phyloP scores from a whole-genome alignment of 2,888 invertebrate genomes.

The Quadriops clusia region DNA sequence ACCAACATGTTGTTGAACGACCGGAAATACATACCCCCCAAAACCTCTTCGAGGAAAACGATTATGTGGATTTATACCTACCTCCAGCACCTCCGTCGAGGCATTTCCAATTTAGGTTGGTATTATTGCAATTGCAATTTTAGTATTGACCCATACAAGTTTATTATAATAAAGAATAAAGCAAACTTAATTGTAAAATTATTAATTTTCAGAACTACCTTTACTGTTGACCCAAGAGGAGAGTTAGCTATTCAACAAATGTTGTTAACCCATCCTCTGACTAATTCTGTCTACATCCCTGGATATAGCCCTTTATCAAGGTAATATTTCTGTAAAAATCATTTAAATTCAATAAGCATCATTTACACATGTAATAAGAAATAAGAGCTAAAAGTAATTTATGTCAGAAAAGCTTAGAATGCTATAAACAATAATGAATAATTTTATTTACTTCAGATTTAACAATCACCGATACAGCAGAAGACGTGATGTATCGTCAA shows the following conservation, averaged over 20 bases:
- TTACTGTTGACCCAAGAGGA: conserved; percentile 50
- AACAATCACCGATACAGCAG: too few relatives aligned
- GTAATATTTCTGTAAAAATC: too few relatives aligned
- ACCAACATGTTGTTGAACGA: conserved; percentile 54
- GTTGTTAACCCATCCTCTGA: conserved; percentile 37
- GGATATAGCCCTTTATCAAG: conserved; percentile 14
- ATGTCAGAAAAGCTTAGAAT: too few relatives aligned
- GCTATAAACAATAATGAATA: background rate
- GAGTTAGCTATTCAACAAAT: conserved; percentile 49
- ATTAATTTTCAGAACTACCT: conserved; percentile 48
- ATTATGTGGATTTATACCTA: conserved; percentile 25
- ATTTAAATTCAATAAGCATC: background rate
- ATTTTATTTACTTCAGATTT: background rate
- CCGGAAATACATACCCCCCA: conserved; percentile 23
- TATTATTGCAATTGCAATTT: background rate
- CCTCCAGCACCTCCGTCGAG: conserved; percentile 21
- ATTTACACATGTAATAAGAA: background rate
- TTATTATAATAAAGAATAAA: background rate
- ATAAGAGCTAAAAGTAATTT: too few relatives aligned
- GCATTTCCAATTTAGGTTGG: conserved; percentile 35
- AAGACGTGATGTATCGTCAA: conserved; percentile 23
- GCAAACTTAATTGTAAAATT: background rate
- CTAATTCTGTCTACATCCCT: conserved; percentile 24
- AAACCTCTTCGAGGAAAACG: conserved; percentile 23
- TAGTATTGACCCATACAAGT: too few relatives aligned